Evolutionary conservation across 2,888 invertebrate genomes (phyloP).

Genomic region (Cinara cedri): DNA sequence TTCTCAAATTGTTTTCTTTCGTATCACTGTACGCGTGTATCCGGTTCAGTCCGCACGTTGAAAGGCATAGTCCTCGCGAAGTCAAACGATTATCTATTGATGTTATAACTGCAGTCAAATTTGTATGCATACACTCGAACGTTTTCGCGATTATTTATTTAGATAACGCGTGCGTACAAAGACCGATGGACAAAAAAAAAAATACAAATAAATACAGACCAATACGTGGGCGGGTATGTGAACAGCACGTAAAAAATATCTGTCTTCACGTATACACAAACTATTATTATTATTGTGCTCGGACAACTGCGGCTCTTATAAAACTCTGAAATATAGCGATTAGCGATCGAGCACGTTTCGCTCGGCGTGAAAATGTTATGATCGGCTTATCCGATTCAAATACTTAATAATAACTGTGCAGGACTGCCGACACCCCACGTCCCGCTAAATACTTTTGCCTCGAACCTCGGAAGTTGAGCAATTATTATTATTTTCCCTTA

Average conservation of each 20-base stretch:
- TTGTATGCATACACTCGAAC: neutral
- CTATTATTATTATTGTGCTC: neutral
- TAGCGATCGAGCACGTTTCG: conserved; percentile 37
- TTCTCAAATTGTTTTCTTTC: no score
- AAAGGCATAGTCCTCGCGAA: no score
- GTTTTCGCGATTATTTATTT: conserved; percentile 30
- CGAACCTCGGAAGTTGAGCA: neutral
- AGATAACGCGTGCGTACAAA: neutral
- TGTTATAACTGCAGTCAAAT: neutral
- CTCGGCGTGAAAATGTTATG: conserved; percentile 29
- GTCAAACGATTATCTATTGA: no score
- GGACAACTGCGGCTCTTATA: neutral
- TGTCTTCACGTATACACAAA: conserved; percentile 10
- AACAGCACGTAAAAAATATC: conserved; percentile 8
- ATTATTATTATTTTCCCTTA: neutral
- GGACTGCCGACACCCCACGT: neutral
- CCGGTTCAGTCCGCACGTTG: neutral
- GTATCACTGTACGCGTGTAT: no score
- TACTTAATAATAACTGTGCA: neutral
- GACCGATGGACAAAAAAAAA: conserved; percentile 5
- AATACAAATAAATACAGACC: neutral
- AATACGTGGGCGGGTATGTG: conserved; percentile 37
- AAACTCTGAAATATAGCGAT: conserved; percentile 9
- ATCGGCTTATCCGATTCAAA: conserved; percentile 29
- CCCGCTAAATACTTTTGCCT: neutral